Base-by-base conservation (phyloP, 2,113 vertebrate species). In the Psettodes erumei region DNA sequence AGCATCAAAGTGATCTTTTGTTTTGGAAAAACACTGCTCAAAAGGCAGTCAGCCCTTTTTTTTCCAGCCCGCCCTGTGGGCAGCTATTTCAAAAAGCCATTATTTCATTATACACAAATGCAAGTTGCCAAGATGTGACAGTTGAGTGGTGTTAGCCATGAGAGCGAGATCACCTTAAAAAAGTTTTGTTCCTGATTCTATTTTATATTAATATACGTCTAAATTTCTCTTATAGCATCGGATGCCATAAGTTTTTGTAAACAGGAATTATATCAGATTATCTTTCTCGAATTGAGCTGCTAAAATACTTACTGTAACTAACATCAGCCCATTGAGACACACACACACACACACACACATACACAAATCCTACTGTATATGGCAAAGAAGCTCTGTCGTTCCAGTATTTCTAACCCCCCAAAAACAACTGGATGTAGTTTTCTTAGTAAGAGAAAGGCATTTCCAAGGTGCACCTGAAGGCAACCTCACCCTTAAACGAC, bases 401-500 rank as follows among this genome's bases (percentile, higher is more conserved):
- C 23, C 6, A 33, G 19, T 10, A 9, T 42, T n/a, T 43, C 32
- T 28, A 19, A 27, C 1, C 18, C 1, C 18, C 10, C 2, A 13
- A 0, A 16, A 10, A 12, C 11, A 33, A 21, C 48, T 5, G 11
- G 53, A 54, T 1, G 0, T 55, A 59, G 16, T 12, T 32, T 67
- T 69, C 8, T 25, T 23, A 40, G 1, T n/a, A 12, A 19, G 18
- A 63, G 11, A 2, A 2, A 21, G 3, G 9, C 21, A 66, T 53
- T 63, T 69, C 23, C 56, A 19, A 38, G 33, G 8, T 42, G 53
- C 3, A 51, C 59, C 10, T 70, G 58, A 82, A 68, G 18, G 75
- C 37, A 42, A 8, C 82, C 35, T 42, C 13, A 63, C n/a, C n/a
- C n/a, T n/a, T n/a, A n/a, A 38, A 60, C 37, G 28, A 68, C 7